A percentile compares a stretch with the other conserved stretches of the same genome.
phyloP scores from a whole-genome alignment of 2,888 invertebrate genomes.

The Cephus pulcher region DNA sequence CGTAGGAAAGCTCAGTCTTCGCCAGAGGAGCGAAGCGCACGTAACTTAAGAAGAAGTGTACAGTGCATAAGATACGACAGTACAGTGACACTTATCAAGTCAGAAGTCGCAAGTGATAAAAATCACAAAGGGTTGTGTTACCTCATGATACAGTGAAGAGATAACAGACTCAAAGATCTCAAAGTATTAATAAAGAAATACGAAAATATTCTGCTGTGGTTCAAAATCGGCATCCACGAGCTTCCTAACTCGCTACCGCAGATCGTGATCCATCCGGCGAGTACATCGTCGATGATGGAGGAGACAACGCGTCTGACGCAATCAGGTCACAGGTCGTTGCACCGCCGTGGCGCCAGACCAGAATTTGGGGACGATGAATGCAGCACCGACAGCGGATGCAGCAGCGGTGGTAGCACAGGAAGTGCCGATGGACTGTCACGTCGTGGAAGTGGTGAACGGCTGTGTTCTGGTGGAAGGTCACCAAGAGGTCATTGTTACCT shows the following conservation, averaged over 20 bases:
- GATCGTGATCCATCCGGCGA: slow-evolving; percentile 19
- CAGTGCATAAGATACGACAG: neutral
- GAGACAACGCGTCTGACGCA: slow-evolving; percentile 47
- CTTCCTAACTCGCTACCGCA: slow-evolving; percentile 25
- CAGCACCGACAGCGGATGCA: slow-evolving; percentile 64
- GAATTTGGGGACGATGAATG: slow-evolving; percentile 57
- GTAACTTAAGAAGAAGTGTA: neutral
- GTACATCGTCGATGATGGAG: slow-evolving; percentile 39
- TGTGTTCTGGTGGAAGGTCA: slow-evolving; percentile 41
- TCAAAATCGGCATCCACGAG: slow-evolving; percentile 13
- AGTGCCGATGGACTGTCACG: slow-evolving; percentile 52
- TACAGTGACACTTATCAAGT: neutral
- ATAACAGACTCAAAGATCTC: neutral
- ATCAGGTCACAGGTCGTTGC: slow-evolving; percentile 13
- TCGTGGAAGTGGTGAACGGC: slow-evolving; percentile 48
- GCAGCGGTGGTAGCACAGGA: slow-evolving; percentile 67
- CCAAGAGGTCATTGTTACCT: slow-evolving; percentile 43
- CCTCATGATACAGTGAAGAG: neutral
- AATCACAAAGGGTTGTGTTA: neutral
- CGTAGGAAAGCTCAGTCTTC: neutral
- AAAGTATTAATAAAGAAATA: neutral
- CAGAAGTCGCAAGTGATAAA: neutral
- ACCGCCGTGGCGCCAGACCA: slow-evolving; percentile 22
- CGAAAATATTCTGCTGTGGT: neutral
- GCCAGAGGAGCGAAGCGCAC: neutral